A percentile compares a stretch with the other conserved stretches of the same genome.
These are phyloP conservation scores for Synanceia verrucosa DNA, from an alignment of 2,797 vertebrate species.

Conservation along the genomic window DNA sequence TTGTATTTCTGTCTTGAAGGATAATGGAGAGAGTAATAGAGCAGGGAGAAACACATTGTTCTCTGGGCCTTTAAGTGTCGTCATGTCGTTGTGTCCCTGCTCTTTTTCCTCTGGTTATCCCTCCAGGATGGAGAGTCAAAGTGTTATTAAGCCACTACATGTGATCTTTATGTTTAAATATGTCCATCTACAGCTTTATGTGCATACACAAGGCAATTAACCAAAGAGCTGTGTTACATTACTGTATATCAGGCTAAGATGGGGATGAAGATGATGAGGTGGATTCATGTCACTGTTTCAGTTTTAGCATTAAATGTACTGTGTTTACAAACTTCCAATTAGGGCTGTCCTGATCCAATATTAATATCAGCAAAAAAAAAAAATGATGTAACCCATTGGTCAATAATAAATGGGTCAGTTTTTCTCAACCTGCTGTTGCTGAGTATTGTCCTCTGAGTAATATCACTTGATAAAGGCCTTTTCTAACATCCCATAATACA, in stretches of 20 bases:
- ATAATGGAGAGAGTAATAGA: constrained; percentile 72
- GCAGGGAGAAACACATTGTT: constrained; percentile 69
- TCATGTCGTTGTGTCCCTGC: constrained; percentile 21
- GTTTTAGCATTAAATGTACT: too few species aligned
- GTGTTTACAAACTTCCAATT: too few species aligned
- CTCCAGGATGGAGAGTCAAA: constrained; percentile 13
- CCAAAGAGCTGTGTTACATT: constrained; percentile 10
- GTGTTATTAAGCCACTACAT: neutral
- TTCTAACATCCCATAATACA: too few species aligned
- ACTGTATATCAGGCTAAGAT: neutral
- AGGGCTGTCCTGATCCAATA: too few species aligned
- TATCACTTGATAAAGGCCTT: too few species aligned
- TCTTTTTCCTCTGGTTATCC: constrained; percentile 31
- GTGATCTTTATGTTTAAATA: constrained; percentile 31
- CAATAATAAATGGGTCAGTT: too few species aligned
- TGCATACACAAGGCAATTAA: constrained; percentile 30
- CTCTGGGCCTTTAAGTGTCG: constrained; percentile 44
- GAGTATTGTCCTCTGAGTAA: too few species aligned
- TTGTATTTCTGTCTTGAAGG: constrained; percentile 71
- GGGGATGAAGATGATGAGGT: neutral
- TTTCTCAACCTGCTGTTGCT: too few species aligned
- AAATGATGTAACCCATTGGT: too few species aligned
- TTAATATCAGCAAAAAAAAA: too few species aligned
- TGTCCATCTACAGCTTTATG: constrained; percentile 2
- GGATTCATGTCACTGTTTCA: too few species aligned